These are phyloP conservation scores for Phenganax marumi DNA, from an alignment of 92 coral and sea anemone species.

Conservation along the genomic window DNA sequence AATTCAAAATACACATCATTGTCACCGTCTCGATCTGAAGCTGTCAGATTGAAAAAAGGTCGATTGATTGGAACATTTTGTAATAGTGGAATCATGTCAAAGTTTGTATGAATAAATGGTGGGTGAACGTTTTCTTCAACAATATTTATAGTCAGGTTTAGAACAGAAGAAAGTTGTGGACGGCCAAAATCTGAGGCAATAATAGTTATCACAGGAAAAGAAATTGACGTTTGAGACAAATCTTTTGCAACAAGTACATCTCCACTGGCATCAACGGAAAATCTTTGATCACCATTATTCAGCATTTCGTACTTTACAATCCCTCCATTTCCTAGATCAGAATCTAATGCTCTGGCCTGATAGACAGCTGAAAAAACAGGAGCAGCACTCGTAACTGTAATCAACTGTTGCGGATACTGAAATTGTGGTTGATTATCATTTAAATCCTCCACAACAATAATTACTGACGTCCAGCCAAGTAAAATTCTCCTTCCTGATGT, in stretches of 20 bases:
- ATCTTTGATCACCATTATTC: constrained; percentile 60
- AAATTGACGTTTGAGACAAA: constrained; percentile 54
- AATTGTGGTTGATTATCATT: constrained; percentile 85
- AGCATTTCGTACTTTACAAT: constrained; percentile 72
- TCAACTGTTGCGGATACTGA: constrained; percentile 53
- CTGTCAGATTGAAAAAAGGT: constrained; percentile 65
- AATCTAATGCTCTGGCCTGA: constrained; percentile 66
- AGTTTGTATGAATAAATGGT: constrained; percentile 63
- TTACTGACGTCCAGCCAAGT: constrained; percentile 68
- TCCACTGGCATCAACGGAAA: constrained; percentile 76
- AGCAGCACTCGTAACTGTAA: constrained; percentile 69
- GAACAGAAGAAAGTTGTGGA: constrained; percentile 73
- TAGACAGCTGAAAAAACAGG: constrained; percentile 60
- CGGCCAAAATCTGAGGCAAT: constrained; percentile 84
- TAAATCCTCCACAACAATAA: constrained; percentile 70
- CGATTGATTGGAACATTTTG: constrained; percentile 66
- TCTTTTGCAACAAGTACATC: constrained; percentile 62
- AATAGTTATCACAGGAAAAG: constrained; percentile 58
- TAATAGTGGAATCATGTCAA: constrained; percentile 61
- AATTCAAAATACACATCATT: constrained; percentile 63
- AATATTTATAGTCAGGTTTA: constrained; percentile 61
- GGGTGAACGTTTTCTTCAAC: constrained; percentile 65
- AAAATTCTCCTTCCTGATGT: constrained; percentile 64
- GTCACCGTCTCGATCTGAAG: constrained; percentile 74
- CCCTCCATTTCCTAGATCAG: constrained; percentile 80